Percentiles rank a stretch among this genome's conserved stretches.
phyloP scores from a whole-genome alignment of 2,888 invertebrate genomes.

The Salpingus planirostris region DNA sequence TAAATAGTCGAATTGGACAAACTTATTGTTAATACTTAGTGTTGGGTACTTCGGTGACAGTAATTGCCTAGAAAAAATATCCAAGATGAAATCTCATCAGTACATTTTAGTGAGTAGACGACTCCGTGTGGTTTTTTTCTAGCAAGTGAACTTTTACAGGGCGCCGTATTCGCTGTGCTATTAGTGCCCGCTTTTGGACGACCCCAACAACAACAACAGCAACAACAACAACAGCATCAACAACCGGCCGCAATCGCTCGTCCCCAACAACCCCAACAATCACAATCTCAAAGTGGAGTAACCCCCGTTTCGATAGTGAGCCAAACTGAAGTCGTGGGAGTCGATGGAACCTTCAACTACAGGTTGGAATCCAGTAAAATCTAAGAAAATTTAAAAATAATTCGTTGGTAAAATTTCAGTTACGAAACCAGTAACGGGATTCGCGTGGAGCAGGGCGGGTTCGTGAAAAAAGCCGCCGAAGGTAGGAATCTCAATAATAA shows the following conservation, averaged over 20 bases:
- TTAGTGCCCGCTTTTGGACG: constrained; percentile 10
- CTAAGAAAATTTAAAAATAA: background rate
- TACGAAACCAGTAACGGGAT: constrained; percentile 75
- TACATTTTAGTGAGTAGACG: constrained; percentile 10
- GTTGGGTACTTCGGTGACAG: no score
- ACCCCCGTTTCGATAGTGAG: constrained; percentile 44
- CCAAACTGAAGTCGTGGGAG: constrained; percentile 40
- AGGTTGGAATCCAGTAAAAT: constrained; percentile 31
- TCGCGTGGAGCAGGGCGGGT: constrained; percentile 63
- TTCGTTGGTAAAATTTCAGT: constrained; percentile 42
- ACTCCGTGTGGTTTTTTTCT: constrained; percentile 1
- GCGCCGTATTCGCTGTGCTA: constrained; percentile 6
- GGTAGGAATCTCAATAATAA: constrained; percentile 6
- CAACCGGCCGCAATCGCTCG: background rate
- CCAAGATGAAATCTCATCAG: constrained; percentile 3
- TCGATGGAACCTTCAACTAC: constrained; percentile 44
- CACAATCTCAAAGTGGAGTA: constrained; percentile 3
- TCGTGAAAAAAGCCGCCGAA: constrained; percentile 51
- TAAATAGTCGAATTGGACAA: constrained; percentile 17
- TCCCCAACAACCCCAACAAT: constrained; percentile 6
- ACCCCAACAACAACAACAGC: constrained; percentile 18
- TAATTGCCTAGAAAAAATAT: no score
- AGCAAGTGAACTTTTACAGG: no score
- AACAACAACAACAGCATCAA: background rate
- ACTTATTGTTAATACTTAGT: no score